A percentile compares a stretch with the other conserved stretches of the same genome.
Conservation (phyloP, 2,888 invertebrate genomes). For the Rotaria sp. region DNA sequence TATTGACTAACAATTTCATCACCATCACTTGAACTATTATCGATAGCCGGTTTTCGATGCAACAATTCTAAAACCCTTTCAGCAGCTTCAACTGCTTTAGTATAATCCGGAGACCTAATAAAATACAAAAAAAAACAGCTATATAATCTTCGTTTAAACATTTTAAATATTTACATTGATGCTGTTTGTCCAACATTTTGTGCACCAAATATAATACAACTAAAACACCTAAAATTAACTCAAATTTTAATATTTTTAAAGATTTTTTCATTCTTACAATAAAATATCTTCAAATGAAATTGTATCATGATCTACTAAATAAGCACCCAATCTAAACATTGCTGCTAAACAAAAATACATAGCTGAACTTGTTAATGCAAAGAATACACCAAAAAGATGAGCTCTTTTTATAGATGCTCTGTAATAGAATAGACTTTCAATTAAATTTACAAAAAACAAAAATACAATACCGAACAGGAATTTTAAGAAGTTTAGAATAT, state of each 20-base stretch:
- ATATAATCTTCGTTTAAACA: slow-evolving; percentile 23
- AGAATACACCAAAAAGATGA: slow-evolving; percentile 28
- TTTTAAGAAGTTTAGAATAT: slow-evolving; percentile 23
- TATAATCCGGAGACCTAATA: slow-evolving; percentile 48
- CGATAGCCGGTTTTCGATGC: slow-evolving; percentile 48
- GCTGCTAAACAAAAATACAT: slow-evolving; percentile 35
- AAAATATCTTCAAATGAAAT: background rate
- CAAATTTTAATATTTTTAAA: background rate
- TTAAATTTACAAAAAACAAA: background rate
- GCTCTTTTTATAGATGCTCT: slow-evolving; percentile 32
- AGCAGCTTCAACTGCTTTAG: slow-evolving; percentile 49
- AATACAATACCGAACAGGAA: slow-evolving; percentile 16
- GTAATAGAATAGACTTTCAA: background rate
- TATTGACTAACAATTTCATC: background rate
- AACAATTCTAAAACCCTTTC: slow-evolving; percentile 48
- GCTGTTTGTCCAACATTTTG: slow-evolving; percentile 43
- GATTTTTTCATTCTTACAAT: background rate
- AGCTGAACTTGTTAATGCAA: slow-evolving; percentile 33
- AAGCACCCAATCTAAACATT: slow-evolving; percentile 30
- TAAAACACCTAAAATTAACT: background rate
- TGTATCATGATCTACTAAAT: background rate
- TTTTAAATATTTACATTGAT: slow-evolving; percentile 47
- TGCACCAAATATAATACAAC: slow-evolving; percentile 37
- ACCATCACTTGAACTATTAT: slow-evolving; percentile 46
- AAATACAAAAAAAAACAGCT: background rate